A percentile compares a stretch with the other conserved stretches of the same genome.
Conservation (phyloP, 2,888 invertebrate species). For the Eupithecia pulchellata region DNA sequence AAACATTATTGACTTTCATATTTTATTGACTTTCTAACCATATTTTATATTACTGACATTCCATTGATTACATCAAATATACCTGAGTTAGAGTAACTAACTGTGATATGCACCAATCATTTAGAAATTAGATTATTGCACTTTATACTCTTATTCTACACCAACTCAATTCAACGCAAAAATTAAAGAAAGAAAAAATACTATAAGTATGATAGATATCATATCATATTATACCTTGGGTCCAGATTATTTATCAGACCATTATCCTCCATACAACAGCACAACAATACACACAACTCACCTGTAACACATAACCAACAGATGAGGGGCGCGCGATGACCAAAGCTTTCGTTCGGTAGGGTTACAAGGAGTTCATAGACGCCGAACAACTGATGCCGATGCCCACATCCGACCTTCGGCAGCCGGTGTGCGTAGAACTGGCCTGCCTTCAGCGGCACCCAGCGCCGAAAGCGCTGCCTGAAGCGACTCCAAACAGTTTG, state of each 20-base stretch:
- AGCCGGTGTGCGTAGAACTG: constrained; percentile 93
- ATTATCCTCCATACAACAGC: neutral
- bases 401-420: constrained; percentile 93
- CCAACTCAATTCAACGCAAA: neutral
- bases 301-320: constrained; percentile 34
- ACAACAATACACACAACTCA: constrained; percentile 19
- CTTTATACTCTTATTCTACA: neutral
- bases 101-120: neutral
- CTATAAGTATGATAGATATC: neutral
- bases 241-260: neutral
- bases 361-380: constrained; percentile 96
- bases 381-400: constrained; percentile 95
- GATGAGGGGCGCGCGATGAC: constrained; percentile 38
- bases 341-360: constrained; percentile 80
- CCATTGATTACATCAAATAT: neutral
- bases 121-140: neutral
- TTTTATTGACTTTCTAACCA: neutral
- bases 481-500: constrained; percentile 81
- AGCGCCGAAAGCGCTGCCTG: constrained; percentile 80
- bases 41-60: too few relatives aligned
- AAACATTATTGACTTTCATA: neutral
- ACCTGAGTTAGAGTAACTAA: neutral
- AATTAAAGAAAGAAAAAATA: neutral
- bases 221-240: neutral
- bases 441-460: constrained; percentile 87